Evolutionary conservation across 2,113 vertebrate genomes (phyloP).

Genomic region (Mormoops blainvillei): DNA sequence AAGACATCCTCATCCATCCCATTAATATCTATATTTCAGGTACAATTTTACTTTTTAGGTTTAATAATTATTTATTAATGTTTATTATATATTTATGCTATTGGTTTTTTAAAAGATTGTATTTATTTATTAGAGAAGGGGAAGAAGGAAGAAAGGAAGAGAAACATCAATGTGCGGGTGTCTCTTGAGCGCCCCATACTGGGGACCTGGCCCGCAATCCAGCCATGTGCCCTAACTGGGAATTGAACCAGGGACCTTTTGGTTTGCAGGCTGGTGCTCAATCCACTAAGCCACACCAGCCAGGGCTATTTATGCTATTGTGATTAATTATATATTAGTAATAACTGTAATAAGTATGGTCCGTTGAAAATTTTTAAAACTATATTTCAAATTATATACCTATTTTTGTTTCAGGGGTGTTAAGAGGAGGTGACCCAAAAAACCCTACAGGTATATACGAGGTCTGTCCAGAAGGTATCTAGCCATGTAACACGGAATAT

Average conservation of each 20-base stretch:
- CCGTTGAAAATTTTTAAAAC: not conserved
- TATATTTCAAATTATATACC: not conserved
- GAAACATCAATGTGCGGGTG: too few species aligned
- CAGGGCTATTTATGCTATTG: not conserved
- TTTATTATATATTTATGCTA: not conserved
- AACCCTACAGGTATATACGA: not conserved
- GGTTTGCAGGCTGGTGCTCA: too few species aligned
- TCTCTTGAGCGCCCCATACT: too few species aligned
- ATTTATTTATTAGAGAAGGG: too few species aligned
- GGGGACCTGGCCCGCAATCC: too few species aligned
- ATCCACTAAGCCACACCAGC: too few species aligned
- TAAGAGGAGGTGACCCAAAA: not conserved
- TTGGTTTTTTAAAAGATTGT: too few species aligned
- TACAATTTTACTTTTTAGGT: not conserved
- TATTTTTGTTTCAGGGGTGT: not conserved
- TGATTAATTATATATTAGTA: not conserved
- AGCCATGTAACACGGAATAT: too few species aligned
- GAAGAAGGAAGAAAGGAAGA: too few species aligned
- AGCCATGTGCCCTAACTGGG: too few species aligned
- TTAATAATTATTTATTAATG: not conserved
- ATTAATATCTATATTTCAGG: not conserved
- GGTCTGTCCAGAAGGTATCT: too few species aligned
- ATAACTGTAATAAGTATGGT: not conserved
- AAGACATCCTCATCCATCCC: not conserved
- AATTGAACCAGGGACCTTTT: too few species aligned